Base-by-base conservation (phyloP, 2,888 invertebrate genomes). In the Liposcelis brunnea region DNA sequence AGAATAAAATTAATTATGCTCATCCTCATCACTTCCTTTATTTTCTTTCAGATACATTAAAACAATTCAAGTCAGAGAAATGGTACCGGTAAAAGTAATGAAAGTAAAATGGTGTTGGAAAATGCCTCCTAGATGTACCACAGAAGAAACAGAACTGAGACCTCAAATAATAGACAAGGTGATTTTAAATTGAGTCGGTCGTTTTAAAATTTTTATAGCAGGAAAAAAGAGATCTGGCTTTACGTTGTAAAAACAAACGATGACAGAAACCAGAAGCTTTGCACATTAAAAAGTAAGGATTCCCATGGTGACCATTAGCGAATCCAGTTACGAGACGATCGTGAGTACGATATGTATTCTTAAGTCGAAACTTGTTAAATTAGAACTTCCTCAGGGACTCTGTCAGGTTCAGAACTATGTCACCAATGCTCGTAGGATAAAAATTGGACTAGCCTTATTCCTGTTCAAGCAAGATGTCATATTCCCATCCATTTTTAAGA, bases 71-170 rank as follows among this genome's bases (percentile, higher is more conserved):
- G 72, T 75, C 46, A 70, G 69, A 52, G 74, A 72, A 54, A 70
- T 71, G 32, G 76, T 80, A 48, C 77, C 79, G 43, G 76, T 79
- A 60, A 66, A 67, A 47, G 72, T 82, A 42, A 70, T 80, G 49
- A 75, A 77, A 2, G 80, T 79, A 58, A 74, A 73, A 53, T 85
- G 84, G 83, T 86, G 86, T 56, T 63, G 81, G 56, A 72, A 77
- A 49, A 69, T 84, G 56, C 85, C 85, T 5, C 85, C 84, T n/a
- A 67, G 83, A 50, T 86, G 86, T 58, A 77, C 81, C 37, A 71
- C 69, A 56, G 80, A 77, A 61, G 75, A 68, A 55, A 76, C 74
- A 10, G 77, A 76, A 61, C 70, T 74, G 68, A 71, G 77, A 52
- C 76, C 78, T 55, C 72, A 76, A 49, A 75, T 77, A 55, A 72